Evolutionary conservation across 1,140 invertebrate species (phyloP), one percentile per base, ranked within the genome.

Genomic region (Drosophila obscura): DNA sequence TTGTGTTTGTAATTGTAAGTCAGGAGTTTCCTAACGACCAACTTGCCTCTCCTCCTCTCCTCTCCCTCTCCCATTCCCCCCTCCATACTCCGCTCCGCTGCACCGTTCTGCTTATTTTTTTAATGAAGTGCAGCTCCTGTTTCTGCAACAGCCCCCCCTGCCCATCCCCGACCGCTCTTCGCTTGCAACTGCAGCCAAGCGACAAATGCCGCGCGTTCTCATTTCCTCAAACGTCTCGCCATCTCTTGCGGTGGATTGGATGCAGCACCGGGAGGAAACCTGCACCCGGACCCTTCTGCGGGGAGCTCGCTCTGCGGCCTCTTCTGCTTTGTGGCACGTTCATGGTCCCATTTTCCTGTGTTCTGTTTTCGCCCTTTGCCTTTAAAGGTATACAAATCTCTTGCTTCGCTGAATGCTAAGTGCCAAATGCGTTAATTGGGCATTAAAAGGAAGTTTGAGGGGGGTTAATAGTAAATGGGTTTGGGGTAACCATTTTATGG

Each of bases 351-450:
- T 44, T 74, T 53, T 39, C 11, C 35, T 13, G 24, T 48, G 39
- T 59, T 74, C 48, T 74, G 52, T 74, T 56, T 63, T 55, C 44
- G 72, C 72, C 72, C 52, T 76, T 73, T 73, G 35, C 60, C 66
- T 44, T 64, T 74, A 51, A 65, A 51, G 62, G 77, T 77, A 80
- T 69, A 85, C 73, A 80, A 77, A 81, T 81, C 67, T 74, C 50
- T 55, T 73, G 82, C 83, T 64, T 76, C 69, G 79, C 55, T 76
- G 78, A 51, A 66, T 68, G 46, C 77, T 39, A 87, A 87, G 82
- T 87, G 78, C 71, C 80, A 87, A 87, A 87, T 87, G 63, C 82
- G 82, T 87, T 88, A 87, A 87, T 87, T 88, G 82, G 78, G 74
- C 82, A 87, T 87, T 75, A 88, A 82, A 87, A 87, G 81, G 60